A percentile compares a stretch with the other conserved stretches of the same genome.
These are phyloP conservation scores for Xylota sylvarum DNA, from an alignment of 2,888 invertebrate genomes.

Conservation along the genomic window DNA sequence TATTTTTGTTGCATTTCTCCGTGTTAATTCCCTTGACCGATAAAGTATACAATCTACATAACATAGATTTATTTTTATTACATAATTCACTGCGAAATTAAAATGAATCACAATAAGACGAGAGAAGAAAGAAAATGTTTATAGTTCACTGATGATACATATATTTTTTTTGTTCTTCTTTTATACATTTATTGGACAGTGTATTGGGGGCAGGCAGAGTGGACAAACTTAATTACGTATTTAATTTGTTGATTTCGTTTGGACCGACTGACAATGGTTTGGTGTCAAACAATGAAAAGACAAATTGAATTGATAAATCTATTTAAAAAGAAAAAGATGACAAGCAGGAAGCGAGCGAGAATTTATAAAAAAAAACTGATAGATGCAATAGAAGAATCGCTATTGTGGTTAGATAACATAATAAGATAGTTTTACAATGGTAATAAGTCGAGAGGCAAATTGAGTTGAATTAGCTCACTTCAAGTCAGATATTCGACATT, in stretches of 20 bases:
- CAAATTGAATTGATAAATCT: slow-evolving; percentile 4
- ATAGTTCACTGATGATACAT: slow-evolving; percentile 4
- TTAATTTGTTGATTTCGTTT: slow-evolving; percentile 29
- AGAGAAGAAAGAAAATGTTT: slow-evolving; percentile 34
- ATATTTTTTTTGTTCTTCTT: background rate
- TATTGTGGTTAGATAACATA: too few species aligned
- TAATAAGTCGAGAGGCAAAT: too few species aligned
- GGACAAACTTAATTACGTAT: slow-evolving; percentile 25
- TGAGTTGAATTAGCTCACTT: too few species aligned
- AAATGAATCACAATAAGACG: slow-evolving; percentile 35
- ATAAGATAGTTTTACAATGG: too few species aligned
- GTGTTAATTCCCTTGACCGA: slow-evolving; percentile 66
- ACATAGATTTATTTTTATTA: slow-evolving; percentile 31
- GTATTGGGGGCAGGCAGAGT: slow-evolving; percentile 8
- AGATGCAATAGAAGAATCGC: too few species aligned
- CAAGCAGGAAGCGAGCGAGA: slow-evolving; percentile 17
- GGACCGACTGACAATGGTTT: background rate
- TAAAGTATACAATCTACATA: slow-evolving; percentile 45
- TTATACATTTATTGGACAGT: background rate
- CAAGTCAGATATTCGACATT: too few species aligned
- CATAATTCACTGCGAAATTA: slow-evolving; percentile 46
- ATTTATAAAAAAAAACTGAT: background rate
- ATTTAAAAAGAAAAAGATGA: background rate
- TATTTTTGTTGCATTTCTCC: slow-evolving; percentile 18
- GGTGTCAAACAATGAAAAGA: background rate